phyloP scores from a whole-genome alignment of 2,797 vertebrate species.

The Pelobates cultripes region DNA sequence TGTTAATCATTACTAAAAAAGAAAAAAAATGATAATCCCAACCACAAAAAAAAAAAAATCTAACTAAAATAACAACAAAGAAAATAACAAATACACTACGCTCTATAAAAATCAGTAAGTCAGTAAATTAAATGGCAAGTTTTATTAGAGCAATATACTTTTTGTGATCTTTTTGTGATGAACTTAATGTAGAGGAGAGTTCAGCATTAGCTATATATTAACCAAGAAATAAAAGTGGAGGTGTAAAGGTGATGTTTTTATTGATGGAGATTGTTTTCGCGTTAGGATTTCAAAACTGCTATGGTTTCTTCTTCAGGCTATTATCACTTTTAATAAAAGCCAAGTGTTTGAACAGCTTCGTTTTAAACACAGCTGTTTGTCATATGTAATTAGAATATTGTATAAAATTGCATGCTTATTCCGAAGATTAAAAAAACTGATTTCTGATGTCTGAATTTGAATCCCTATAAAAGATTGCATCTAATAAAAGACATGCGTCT shows the following conservation, averaged over 20 bases:
- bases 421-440: background rate
- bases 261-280: background rate
- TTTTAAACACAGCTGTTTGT: background rate
- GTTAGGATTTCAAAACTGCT: background rate
- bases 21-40: too few species aligned
- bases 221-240: background rate
- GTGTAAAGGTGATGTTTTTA: background rate
- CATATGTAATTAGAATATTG: too few species aligned
- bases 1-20: too few species aligned
- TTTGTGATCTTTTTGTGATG: background rate
- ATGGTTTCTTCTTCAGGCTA: background rate
- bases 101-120: too few species aligned
- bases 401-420: background rate
- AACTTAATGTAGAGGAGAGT: background rate
- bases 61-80: too few species aligned
- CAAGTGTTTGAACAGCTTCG: background rate
- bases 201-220: background rate
- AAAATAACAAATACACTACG: too few species aligned
- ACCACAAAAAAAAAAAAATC: too few species aligned
- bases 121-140: background rate
- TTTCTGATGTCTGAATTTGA: background rate
- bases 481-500: background rate
- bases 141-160: background rate
- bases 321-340: background rate
- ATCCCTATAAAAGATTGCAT: background rate